Percentiles rank a stretch among this genome's conserved stretches.
Conservation (phyloP, 1,140 invertebrate species). For the Drosophila triauraria region DNA sequence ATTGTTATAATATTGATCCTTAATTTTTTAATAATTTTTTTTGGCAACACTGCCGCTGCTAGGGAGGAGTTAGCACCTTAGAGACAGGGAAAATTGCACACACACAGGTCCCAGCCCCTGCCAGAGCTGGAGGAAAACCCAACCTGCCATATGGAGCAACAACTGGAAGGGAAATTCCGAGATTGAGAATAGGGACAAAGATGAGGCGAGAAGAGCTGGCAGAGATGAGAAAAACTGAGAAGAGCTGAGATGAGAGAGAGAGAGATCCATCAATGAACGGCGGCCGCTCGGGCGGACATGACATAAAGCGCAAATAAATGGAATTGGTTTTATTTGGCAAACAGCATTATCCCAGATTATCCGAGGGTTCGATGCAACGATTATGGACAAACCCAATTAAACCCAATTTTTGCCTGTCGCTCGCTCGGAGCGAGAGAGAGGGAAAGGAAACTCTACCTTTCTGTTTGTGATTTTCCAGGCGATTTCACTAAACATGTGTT, state of each 20-base stretch:
- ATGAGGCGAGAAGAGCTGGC: background rate
- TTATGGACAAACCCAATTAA: constrained; percentile 84
- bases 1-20: too few species aligned
- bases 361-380: constrained; percentile 83
- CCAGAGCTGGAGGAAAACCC: constrained; percentile 22
- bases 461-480: constrained; percentile 76
- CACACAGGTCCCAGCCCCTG: background rate
- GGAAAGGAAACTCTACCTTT: background rate
- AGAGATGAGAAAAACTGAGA: background rate
- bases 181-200: constrained; percentile 16
- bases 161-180: constrained; percentile 20
- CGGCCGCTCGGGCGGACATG: constrained; percentile 19
- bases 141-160: constrained; percentile 42
- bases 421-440: constrained; percentile 3
- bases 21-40: too few species aligned
- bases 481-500: constrained; percentile 82
- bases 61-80: too few species aligned
- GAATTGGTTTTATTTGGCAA: constrained; percentile 82
- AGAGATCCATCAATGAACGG: constrained; percentile 60
- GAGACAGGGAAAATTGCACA: background rate
- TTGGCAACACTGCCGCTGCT: background rate
- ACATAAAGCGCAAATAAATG: constrained; percentile 76
- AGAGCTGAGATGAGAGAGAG: background rate
- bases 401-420: constrained; percentile 58
- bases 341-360: constrained; percentile 83